These are phyloP conservation scores for Lysandra coridon DNA, from an alignment of 2,888 invertebrate species.

Conservation along the genomic window DNA sequence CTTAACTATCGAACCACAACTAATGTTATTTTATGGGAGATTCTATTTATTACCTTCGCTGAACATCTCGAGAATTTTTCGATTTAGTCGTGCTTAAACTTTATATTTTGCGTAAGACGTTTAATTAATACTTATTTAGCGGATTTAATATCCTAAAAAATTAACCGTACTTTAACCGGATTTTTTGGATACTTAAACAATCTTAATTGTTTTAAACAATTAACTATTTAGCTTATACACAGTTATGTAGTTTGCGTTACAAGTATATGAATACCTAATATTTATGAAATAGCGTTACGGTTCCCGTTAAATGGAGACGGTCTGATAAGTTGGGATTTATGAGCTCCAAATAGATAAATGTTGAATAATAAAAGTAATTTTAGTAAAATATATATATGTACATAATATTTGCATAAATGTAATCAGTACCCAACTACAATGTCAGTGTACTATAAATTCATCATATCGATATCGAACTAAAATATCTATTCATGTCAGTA, in stretches of 20 bases:
- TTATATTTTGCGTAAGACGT: not conserved
- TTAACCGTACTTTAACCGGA: not conserved
- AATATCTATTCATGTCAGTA: not conserved
- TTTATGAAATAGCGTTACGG: slow-evolving; percentile 3
- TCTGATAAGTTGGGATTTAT: slow-evolving; percentile 22
- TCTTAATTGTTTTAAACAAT: slow-evolving; percentile 19
- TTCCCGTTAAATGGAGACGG: slow-evolving; percentile 29
- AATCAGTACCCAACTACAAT: not conserved
- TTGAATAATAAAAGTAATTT: not conserved
- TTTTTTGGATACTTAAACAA: not conserved
- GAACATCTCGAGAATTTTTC: not conserved
- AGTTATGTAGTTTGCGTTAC: slow-evolving; percentile 22
- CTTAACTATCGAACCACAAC: slow-evolving; percentile 33
- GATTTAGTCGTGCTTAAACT: not conserved
- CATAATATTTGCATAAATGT: not conserved
- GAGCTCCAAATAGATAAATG: slow-evolving; percentile 11
- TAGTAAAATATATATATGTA: not conserved
- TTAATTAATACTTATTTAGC: not conserved
- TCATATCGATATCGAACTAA: not conserved
- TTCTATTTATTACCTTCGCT: slow-evolving; percentile 11
- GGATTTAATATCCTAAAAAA: not conserved
- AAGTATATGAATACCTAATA: not conserved
- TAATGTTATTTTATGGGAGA: slow-evolving; percentile 23
- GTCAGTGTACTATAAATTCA: not conserved
- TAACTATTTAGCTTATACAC: slow-evolving; percentile 15